Conservation (phyloP, 2,888 invertebrate species). For the Tridacna crocea region DNA sequence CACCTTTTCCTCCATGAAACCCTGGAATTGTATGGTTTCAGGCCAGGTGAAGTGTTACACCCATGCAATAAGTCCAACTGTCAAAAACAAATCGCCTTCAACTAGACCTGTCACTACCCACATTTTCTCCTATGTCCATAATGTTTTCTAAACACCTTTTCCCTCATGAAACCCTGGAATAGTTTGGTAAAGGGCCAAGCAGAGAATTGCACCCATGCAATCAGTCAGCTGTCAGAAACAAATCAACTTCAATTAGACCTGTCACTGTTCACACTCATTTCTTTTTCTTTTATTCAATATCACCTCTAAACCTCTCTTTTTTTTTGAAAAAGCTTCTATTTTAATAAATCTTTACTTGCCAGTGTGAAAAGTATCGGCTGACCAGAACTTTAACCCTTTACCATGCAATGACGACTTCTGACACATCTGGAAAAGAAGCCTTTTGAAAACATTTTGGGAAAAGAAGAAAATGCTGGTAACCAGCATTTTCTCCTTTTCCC, state of each 20-base stretch:
- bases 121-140: neutral
- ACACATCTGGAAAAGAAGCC: too few relatives aligned
- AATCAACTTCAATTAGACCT: constrained; percentile 52
- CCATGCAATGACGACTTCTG: too few relatives aligned
- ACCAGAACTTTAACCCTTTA: neutral
- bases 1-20: constrained; percentile 8
- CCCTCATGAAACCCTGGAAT: too few relatives aligned
- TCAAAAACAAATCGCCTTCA: constrained; percentile 55
- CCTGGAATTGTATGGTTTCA: too few relatives aligned
- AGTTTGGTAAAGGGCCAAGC: too few relatives aligned
- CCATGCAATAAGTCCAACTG: constrained; percentile 41
- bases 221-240: constrained; percentile 52
- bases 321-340: neutral
- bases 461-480: neutral
- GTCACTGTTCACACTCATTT: constrained; percentile 30
- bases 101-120: constrained; percentile 43
- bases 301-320: neutral
- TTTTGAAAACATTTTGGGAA: too few relatives aligned
- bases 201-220: constrained; percentile 26
- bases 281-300: neutral
- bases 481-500: too few relatives aligned
- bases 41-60: neutral
- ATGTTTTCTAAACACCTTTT: neutral
- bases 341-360: neutral
- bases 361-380: neutral